phyloP scores from a whole-genome alignment of 2,888 invertebrate genomes.

The Cotesia congregata region DNA sequence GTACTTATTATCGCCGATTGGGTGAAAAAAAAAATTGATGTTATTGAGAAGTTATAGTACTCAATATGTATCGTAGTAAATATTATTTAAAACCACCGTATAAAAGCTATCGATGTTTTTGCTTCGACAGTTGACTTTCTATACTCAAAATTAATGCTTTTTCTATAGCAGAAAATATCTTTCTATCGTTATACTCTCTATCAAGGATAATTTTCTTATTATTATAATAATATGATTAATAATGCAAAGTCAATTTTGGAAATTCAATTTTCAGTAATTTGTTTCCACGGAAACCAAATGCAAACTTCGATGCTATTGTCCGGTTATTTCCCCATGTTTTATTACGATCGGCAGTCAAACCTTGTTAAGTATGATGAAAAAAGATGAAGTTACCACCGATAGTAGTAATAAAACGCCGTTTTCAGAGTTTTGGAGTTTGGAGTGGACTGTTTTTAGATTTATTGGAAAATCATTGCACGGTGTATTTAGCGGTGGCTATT shows the following conservation, averaged over 20 bases:
- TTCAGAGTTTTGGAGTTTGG: not conserved
- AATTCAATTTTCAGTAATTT: not conserved
- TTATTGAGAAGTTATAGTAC: not conserved
- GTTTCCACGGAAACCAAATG: not conserved
- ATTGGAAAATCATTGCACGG: not conserved
- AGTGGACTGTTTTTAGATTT: not conserved
- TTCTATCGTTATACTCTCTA: not conserved
- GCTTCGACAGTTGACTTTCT: not conserved
- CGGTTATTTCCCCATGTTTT: not conserved
- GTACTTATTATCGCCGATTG: too few relatives aligned
- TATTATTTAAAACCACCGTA: not conserved
- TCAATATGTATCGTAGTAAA: not conserved
- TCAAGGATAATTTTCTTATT: not conserved
- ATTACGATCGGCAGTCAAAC: not conserved
- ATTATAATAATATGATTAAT: not conserved
- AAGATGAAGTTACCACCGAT: not conserved
- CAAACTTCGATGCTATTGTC: not conserved
- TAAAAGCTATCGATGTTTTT: not conserved
- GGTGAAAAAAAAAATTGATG: not conserved
- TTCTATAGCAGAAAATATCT: not conserved
- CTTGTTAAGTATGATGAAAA: not conserved
- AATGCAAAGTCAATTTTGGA: not conserved
- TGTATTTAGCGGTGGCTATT: not conserved
- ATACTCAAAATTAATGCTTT: not conserved
- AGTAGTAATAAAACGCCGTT: not conserved